phyloP scores from a whole-genome alignment of 2,113 vertebrate genomes.

The Scopus umbretta region DNA sequence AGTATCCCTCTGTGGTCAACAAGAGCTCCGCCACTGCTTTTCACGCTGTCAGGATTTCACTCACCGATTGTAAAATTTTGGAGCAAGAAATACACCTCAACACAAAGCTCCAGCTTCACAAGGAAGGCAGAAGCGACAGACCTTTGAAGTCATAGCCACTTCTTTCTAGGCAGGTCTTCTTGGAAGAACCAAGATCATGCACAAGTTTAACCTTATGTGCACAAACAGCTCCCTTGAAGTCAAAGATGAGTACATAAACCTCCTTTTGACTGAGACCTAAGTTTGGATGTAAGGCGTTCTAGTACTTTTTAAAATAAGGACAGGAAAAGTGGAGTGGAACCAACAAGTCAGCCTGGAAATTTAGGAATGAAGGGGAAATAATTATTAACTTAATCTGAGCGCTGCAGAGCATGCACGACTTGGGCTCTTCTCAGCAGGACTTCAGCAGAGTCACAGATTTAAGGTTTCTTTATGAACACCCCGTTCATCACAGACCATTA shows the following conservation, averaged over 20 bases:
- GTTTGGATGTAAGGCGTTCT: not conserved
- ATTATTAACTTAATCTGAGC: not conserved
- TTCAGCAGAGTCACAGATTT: not conserved
- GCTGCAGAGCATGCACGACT: not conserved
- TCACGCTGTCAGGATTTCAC: not conserved
- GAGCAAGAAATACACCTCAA: not conserved
- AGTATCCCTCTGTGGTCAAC: not conserved
- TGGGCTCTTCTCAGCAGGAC: not conserved
- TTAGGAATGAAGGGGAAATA: conserved; percentile 3
- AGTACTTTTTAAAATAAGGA: not conserved
- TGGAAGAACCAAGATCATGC: not conserved
- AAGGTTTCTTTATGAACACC: conserved; percentile 7
- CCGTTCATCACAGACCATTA: conserved; percentile 2
- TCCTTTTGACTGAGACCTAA: not conserved
- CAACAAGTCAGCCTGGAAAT: not conserved
- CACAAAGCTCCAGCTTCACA: not conserved
- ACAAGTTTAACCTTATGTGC: not conserved
- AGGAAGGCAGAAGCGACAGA: not conserved
- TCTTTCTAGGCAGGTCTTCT: not conserved
- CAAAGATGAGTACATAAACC: not conserved
- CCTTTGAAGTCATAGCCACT: not conserved
- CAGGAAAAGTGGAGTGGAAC: not conserved
- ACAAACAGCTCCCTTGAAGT: not conserved
- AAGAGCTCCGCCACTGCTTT: not conserved
- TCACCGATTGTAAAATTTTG: not conserved